Percentiles rank a stretch among this genome's conserved stretches.
Conservation (phyloP, 2,888 invertebrate species). For the Sinhomidia bicolor region DNA sequence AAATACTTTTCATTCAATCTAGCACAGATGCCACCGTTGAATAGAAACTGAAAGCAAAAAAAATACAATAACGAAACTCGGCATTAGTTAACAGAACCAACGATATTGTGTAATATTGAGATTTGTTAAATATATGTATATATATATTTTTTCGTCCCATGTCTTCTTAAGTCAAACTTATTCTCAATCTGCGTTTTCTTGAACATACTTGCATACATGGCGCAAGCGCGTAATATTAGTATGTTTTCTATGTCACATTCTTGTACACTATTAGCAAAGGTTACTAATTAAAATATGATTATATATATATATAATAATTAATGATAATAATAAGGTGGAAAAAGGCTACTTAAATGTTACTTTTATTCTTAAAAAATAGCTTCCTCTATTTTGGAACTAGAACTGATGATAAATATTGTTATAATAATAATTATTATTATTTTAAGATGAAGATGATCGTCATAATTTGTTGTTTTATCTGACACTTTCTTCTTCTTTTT, state of each 20-base stretch:
- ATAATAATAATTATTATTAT: neutral
- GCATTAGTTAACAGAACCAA: no score
- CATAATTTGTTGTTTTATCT: neutral
- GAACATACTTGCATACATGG: no score
- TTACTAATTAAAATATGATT: no score
- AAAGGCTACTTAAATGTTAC: constrained; percentile 22
- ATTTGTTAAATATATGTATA: no score
- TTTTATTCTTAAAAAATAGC: constrained; percentile 31
- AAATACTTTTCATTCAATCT: neutral
- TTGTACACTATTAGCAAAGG: neutral
- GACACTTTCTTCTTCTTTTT: neutral
- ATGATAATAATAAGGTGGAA: neutral
- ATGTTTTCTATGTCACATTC: no score
- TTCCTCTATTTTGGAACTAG: neutral
- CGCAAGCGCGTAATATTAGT: no score
- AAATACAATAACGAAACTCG: neutral
- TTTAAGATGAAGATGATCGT: neutral
- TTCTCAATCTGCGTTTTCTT: neutral
- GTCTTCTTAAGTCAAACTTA: neutral
- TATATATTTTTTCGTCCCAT: no score
- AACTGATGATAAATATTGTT: constrained; percentile 23
- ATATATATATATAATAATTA: neutral
- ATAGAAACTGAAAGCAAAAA: neutral
- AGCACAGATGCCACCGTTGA: neutral
- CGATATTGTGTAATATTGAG: no score